These are phyloP conservation scores for Holocentrus rufus DNA, from an alignment of 2,797 vertebrate genomes.

Conservation along the genomic window DNA sequence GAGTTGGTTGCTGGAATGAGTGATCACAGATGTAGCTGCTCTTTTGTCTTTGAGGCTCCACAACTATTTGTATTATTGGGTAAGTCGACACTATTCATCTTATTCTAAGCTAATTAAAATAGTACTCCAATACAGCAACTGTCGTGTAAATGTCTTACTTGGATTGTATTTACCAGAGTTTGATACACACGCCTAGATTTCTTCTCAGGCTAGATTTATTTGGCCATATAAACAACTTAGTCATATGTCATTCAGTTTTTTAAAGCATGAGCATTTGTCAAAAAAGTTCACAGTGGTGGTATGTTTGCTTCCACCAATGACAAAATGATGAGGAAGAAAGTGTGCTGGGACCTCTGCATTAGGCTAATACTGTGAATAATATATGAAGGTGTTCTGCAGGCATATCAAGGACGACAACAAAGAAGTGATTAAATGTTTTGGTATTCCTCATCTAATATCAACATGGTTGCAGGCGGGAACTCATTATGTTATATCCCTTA, in stretches of 20 bases:
- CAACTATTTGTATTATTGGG: background rate
- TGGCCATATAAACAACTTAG: slow-evolving; percentile 20
- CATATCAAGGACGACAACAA: slow-evolving; percentile 23
- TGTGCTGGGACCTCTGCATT: too few relatives aligned
- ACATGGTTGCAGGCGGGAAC: background rate
- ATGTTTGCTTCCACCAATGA: slow-evolving; percentile 28
- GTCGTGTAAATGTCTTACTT: too few relatives aligned
- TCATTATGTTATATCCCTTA: slow-evolving; percentile 16
- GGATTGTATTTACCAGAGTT: too few relatives aligned
- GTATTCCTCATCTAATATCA: slow-evolving; percentile 17
- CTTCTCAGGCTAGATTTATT: background rate
- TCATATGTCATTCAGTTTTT: slow-evolving; percentile 18
- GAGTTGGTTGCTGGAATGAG: slow-evolving; percentile 1
- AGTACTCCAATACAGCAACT: too few relatives aligned
- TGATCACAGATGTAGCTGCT: slow-evolving; percentile 5
- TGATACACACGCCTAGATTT: background rate
- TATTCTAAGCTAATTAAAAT: too few relatives aligned
- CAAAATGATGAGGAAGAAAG: slow-evolving; percentile 19
- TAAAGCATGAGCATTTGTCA: background rate
- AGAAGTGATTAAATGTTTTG: slow-evolving; percentile 10
- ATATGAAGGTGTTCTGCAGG: slow-evolving; percentile 34
- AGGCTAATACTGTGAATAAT: slow-evolving; percentile 46
- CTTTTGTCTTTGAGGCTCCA: slow-evolving; percentile 2
- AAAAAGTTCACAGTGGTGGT: background rate
- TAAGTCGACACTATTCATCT: too few relatives aligned